phyloP scores from a whole-genome alignment of 2,888 invertebrate species.

The Phasia obesa region DNA sequence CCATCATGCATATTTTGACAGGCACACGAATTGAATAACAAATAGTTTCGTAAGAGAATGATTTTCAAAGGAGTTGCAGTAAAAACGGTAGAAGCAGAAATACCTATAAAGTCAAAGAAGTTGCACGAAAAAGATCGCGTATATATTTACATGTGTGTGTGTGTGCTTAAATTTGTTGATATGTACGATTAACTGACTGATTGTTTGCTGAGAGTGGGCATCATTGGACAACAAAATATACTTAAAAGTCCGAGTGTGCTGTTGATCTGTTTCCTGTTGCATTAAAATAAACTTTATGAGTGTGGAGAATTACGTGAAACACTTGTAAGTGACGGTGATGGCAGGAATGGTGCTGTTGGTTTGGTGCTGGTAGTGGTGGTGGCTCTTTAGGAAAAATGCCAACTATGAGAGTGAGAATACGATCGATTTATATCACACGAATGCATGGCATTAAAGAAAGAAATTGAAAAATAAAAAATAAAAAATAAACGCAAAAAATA shows the following conservation, averaged over 20 bases:
- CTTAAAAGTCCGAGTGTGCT: constrained; percentile 60
- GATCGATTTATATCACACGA: constrained; percentile 73
- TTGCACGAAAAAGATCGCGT: constrained; percentile 46
- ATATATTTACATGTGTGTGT: neutral
- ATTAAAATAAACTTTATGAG: constrained; percentile 27
- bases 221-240: constrained; percentile 60
- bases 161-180: neutral
- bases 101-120: constrained; percentile 1
- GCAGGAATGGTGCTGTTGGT: constrained; percentile 4
- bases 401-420: constrained; percentile 69
- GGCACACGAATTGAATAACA: constrained; percentile 71
- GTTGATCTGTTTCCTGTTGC: constrained; percentile 69
- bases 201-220: constrained; percentile 57
- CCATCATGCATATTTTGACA: constrained; percentile 74
- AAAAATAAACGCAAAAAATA: too few relatives aligned
- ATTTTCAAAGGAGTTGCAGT: neutral
- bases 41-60: constrained; percentile 50
- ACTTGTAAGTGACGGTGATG: constrained; percentile 7
- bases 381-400: constrained; percentile 58
- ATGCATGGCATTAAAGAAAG: constrained; percentile 64
- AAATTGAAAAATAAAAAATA: constrained; percentile 13
- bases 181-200: constrained; percentile 22
- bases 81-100: neutral
- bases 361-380: constrained; percentile 41
- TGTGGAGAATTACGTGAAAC: constrained; percentile 29